These are phyloP conservation scores for Peromyscus nudipes DNA, from an alignment of 2,797 vertebrate species.

Conservation along the genomic window DNA sequence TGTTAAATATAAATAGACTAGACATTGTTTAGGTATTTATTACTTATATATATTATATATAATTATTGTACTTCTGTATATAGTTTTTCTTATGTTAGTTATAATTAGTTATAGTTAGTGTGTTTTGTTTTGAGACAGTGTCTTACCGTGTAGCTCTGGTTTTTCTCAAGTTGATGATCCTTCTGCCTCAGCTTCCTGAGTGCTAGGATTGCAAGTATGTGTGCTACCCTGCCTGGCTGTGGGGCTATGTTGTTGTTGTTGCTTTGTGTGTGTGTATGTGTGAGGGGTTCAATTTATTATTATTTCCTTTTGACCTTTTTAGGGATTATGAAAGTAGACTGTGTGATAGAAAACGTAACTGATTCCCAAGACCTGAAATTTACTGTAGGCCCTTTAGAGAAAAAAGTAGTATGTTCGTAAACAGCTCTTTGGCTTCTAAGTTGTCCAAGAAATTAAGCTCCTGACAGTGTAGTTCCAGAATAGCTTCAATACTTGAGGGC, in stretches of 20 bases:
- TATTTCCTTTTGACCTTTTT: constrained; percentile 41
- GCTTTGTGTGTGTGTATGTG: background rate
- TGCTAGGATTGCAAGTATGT: background rate
- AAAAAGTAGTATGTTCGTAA: constrained; percentile 7
- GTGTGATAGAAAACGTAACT: constrained; percentile 35
- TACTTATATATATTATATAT: no score
- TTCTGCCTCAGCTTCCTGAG: background rate
- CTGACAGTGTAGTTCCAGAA: constrained; percentile 19
- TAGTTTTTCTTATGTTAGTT: no score
- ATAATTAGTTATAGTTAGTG: no score
- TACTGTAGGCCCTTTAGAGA: background rate
- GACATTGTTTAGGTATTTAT: no score
- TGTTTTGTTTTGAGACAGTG: background rate
- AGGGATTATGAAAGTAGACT: constrained; percentile 13
- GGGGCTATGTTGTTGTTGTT: background rate
- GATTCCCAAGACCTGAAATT: constrained; percentile 21
- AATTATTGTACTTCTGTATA: no score
- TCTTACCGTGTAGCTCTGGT: background rate
- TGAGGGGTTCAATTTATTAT: background rate
- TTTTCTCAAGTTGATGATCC: background rate
- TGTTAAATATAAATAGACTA: no score
- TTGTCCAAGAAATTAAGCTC: constrained; percentile 55
- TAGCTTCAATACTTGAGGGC: background rate
- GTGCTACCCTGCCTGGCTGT: background rate
- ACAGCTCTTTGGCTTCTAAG: constrained; percentile 43